Percentiles rank a stretch among this genome's conserved stretches.
Conservation (phyloP, 1,140 invertebrate genomes). For the Tetragnatha versicolor region DNA sequence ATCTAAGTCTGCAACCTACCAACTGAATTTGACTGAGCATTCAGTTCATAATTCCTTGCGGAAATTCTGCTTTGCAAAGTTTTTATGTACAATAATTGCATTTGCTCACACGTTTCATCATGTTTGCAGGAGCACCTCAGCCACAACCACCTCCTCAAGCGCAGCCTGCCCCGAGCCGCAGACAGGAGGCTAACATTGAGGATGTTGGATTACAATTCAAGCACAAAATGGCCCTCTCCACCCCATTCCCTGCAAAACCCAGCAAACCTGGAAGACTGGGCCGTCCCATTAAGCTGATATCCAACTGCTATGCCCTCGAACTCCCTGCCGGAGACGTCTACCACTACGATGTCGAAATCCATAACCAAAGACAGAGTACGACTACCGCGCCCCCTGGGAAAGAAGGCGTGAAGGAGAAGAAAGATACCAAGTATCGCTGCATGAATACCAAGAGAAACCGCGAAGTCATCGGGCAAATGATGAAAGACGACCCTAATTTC, state of each 20-base stretch:
- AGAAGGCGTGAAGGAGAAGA: neutral
- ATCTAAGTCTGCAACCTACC: no score
- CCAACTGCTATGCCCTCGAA: constrained; percentile 22
- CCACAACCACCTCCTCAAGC: neutral
- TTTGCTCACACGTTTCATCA: neutral
- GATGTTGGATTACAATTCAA: constrained; percentile 28
- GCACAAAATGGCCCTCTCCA: neutral
- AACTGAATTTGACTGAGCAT: no score
- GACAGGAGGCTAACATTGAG: neutral
- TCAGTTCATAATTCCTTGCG: no score
- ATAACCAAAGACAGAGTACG: constrained; percentile 3
- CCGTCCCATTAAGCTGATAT: neutral
- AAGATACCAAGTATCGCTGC: constrained; percentile 19
- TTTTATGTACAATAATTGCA: no score
- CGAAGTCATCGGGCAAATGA: constrained; percentile 21
- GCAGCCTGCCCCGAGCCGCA: neutral
- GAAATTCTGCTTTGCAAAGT: no score
- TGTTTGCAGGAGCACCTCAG: neutral
- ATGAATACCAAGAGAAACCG: constrained; percentile 35
- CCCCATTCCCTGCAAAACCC: constrained; percentile 5
- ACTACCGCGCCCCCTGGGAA: neutral
- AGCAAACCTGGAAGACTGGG: neutral
- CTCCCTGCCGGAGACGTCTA: constrained; percentile 32
- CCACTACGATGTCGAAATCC: constrained; percentile 48
- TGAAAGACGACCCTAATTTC: neutral